Percentiles rank a stretch among this genome's conserved stretches.
Conservation (phyloP, 2,797 vertebrate species). For the Labroides dimidiatus region DNA sequence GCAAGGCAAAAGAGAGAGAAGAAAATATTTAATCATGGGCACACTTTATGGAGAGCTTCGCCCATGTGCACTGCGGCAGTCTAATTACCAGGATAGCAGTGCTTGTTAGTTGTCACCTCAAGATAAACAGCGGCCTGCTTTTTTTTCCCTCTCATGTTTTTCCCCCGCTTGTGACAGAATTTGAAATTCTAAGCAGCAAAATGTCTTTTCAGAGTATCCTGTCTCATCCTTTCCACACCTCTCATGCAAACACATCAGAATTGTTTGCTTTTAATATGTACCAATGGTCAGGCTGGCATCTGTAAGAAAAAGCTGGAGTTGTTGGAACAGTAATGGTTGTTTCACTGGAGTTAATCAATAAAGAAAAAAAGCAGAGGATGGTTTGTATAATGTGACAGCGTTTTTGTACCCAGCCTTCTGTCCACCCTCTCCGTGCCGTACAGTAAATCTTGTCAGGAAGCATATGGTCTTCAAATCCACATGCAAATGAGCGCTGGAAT, state of each 20-base stretch:
- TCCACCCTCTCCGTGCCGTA: slow-evolving; percentile 44
- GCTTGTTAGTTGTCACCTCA: slow-evolving; percentile 79
- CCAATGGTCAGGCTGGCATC: slow-evolving; percentile 23
- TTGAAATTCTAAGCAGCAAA: slow-evolving; percentile 72
- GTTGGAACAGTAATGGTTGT: slow-evolving; percentile 24
- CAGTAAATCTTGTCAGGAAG: slow-evolving; percentile 66
- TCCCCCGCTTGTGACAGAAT: slow-evolving; percentile 49
- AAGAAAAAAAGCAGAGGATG: slow-evolving; percentile 23
- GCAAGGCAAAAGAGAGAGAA: background rate
- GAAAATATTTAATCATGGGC: slow-evolving; percentile 66
- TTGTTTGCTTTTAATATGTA: slow-evolving; percentile 41
- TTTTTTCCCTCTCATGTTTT: slow-evolving; percentile 39
- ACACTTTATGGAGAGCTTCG: slow-evolving; percentile 63
- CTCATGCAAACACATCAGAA: slow-evolving; percentile 25
- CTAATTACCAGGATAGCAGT: slow-evolving; percentile 74
- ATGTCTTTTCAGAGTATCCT: slow-evolving; percentile 57
- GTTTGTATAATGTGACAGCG: slow-evolving; percentile 31
- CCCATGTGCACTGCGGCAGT: slow-evolving; percentile 55
- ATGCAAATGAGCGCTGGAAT: slow-evolving; percentile 61
- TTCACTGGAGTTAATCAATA: slow-evolving; percentile 34
- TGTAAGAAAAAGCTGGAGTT: slow-evolving; percentile 8
- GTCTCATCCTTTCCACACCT: slow-evolving; percentile 15
- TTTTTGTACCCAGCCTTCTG: slow-evolving; percentile 38
- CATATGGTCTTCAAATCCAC: slow-evolving; percentile 63
- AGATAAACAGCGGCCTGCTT: slow-evolving; percentile 70